Base-by-base conservation (phyloP, 2,113 vertebrate species). In the Taxidea taxus region DNA sequence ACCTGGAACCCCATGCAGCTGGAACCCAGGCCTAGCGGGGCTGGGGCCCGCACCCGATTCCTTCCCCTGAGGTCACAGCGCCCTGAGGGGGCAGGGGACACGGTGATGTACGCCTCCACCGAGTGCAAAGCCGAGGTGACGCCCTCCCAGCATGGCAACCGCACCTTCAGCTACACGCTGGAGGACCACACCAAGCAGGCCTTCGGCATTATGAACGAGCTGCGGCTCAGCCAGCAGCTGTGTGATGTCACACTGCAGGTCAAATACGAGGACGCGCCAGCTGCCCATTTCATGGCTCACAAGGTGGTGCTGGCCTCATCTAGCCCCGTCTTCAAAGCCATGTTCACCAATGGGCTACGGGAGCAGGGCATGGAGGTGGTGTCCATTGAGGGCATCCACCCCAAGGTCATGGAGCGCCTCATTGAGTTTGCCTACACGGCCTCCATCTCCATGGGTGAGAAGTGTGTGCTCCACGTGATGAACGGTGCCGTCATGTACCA, bases 401-500 rank as follows among this genome's bases (percentile, higher is more conserved):
- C 99, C 0, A 97, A 95, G 58, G 99, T 99, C 6, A 99, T 99
- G 99, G 99, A 99, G 56, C 96, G 99, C 0, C 98, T 99, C 95
- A 99, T 99, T 0, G 99, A 99, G 97, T 99, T 99, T 25, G 99
- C 99, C 84, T 99, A 99, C 98, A 99, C 99, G 0, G 99, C 99
- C 18, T 99, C 99, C 97, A 99, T 99, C 98, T 99, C 99, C 0
- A 99, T 99, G 88, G 99, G 99, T 0, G 99, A 99, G 98, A 99
- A 99, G 97, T 99, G 99, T 2, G 99, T 99, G 86, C 99, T 99
- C 84, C 99, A 99, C 0, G 99, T 99, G 93, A 99, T 99, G 99
- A 99, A 99, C 8, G 99, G 99, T 0, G 99, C 99, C 0, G 99
- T 99, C 97, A 99, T 99, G 99, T 99, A 99, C 98, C 99, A 99